Evolutionary conservation across 35 echinoderm and acorn worm species (phyloP).

Genomic region (Strongylocentrotus purpuratus): DNA sequence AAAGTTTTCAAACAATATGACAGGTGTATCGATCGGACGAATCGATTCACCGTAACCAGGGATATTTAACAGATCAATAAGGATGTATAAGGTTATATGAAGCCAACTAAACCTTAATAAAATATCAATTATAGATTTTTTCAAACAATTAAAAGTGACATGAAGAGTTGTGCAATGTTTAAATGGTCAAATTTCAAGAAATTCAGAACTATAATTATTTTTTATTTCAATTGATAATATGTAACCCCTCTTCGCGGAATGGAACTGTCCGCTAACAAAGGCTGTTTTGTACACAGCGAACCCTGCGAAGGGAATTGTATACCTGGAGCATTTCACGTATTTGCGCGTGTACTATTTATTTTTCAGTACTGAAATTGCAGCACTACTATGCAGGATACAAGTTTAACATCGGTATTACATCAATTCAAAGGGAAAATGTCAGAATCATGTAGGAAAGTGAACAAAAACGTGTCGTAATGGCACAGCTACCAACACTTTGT

Average conservation of each 20-base stretch:
- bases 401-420: background rate
- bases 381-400: background rate
- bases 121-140: background rate
- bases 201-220: background rate
- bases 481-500: constrained; percentile 58
- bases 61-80: background rate
- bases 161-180: background rate
- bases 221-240: background rate
- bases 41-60: constrained; percentile 46
- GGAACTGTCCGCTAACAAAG: background rate
- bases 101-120: background rate
- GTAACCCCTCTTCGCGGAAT: background rate
- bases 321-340: background rate
- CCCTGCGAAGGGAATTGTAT: background rate
- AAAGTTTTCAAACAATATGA: background rate
- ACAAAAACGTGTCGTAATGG: constrained; percentile 48
- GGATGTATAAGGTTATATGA: background rate
- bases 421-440: constrained; percentile 21
- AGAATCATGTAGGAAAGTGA: constrained; percentile 27
- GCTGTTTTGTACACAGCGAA: background rate
- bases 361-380: background rate
- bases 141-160: background rate
- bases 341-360: background rate
- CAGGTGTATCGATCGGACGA: constrained; percentile 37
- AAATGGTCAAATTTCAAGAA: background rate